Conservation (phyloP, 2,797 vertebrate genomes). For the Epinephelus malabaricus region DNA sequence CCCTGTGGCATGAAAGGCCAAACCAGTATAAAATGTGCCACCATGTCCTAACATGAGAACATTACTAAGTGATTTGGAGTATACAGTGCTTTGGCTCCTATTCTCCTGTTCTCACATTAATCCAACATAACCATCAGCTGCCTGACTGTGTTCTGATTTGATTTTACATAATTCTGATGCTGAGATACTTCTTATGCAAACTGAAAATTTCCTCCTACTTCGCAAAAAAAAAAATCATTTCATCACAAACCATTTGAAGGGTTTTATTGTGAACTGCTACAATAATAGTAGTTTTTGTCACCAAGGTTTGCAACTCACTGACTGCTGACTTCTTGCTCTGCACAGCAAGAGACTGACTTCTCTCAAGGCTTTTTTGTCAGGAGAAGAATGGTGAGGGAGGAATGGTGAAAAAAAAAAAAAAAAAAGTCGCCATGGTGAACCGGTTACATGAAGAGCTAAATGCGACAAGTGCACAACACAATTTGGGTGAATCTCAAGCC, state of each 20-base stretch:
- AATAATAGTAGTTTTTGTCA: background rate
- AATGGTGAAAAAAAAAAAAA: background rate
- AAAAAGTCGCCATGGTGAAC: background rate
- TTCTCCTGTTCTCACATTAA: background rate
- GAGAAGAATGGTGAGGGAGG: background rate
- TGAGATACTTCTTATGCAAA: slow-evolving; percentile 7
- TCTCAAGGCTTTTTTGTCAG: background rate
- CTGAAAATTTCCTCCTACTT: background rate
- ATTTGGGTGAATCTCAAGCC: slow-evolving; percentile 19
- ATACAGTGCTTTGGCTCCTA: background rate
- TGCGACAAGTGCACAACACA: background rate
- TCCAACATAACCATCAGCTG: background rate
- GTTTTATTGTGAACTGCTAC: background rate
- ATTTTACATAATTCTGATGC: background rate
- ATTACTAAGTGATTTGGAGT: background rate
- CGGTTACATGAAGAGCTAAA: background rate
- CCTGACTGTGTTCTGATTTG: background rate
- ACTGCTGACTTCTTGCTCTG: background rate
- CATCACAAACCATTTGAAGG: background rate
- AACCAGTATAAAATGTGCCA: background rate
- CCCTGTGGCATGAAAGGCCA: no score
- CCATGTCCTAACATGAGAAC: background rate
- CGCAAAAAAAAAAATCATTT: background rate
- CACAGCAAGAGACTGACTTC: slow-evolving; percentile 8
- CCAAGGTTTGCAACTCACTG: background rate